These are phyloP conservation scores for Leucophora obtusa DNA, from an alignment of 2,888 invertebrate species.

Conservation along the genomic window DNA sequence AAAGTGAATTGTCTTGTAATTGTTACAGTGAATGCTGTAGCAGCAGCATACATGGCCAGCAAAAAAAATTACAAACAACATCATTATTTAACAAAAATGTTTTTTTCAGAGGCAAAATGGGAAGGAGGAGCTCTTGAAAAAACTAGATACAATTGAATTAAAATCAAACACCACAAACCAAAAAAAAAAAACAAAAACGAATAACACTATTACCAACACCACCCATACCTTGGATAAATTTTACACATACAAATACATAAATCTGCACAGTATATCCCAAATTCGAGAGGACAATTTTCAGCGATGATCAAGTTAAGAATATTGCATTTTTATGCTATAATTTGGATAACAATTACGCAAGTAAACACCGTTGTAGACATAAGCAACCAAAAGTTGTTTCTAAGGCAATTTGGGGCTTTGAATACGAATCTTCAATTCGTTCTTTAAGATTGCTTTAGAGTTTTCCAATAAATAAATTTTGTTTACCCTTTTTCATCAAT, in stretches of 20 bases:
- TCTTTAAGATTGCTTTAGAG: too few species aligned
- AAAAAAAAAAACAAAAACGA: slow-evolving; percentile 5
- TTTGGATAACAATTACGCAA: too few species aligned
- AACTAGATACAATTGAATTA: slow-evolving; percentile 55
- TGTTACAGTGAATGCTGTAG: slow-evolving; percentile 44
- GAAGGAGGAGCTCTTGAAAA: slow-evolving; percentile 48
- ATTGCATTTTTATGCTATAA: too few species aligned
- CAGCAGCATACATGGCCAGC: background rate
- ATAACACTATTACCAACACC: slow-evolving; percentile 30
- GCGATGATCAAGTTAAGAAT: too few species aligned
- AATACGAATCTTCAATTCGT: too few species aligned
- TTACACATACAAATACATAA: background rate
- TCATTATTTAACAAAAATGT: slow-evolving; percentile 54
- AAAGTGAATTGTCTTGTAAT: slow-evolving; percentile 77
- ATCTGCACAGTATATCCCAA: background rate
- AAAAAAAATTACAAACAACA: slow-evolving; percentile 46
- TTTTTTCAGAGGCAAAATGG: slow-evolving; percentile 64
- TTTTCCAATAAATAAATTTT: too few species aligned
- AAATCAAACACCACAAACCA: slow-evolving; percentile 35
- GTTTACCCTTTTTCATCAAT: too few species aligned
- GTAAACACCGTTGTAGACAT: too few species aligned
- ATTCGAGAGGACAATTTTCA: background rate
- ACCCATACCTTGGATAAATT: slow-evolving; percentile 38
- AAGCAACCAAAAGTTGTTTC: too few species aligned
- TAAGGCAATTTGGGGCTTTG: too few species aligned